Percentiles rank a stretch among this genome's conserved stretches.
Conservation (phyloP, 2,113 vertebrate genomes). For the Chauna torquata region DNA sequence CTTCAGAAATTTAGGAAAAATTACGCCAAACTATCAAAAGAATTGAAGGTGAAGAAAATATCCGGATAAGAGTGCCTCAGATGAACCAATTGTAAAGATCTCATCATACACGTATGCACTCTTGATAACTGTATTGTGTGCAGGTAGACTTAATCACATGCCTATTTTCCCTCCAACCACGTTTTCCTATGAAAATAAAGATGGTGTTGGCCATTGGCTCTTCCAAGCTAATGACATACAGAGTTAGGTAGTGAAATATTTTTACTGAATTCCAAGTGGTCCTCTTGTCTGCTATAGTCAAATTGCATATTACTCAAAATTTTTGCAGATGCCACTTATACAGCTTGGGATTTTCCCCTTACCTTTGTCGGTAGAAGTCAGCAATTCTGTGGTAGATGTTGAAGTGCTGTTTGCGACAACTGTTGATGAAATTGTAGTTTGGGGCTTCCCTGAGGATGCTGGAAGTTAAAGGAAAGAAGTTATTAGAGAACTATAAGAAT, state of each 20-base stretch:
- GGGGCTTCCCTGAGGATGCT: background rate
- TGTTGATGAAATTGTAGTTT: background rate
- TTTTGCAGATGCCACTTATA: rapidly evolving
- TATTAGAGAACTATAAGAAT: background rate
- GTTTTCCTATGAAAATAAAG: background rate
- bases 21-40: background rate
- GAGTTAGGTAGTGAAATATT: background rate
- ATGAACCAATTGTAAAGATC: background rate
- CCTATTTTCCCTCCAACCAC: background rate
- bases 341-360: background rate
- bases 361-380: background rate
- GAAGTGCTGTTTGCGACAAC: background rate
- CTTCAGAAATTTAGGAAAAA: background rate
- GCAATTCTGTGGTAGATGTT: background rate
- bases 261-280: background rate
- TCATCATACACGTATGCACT: background rate
- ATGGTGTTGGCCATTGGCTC: background rate
- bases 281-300: background rate
- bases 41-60: background rate
- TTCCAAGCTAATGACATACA: background rate
- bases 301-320: background rate
- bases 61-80: background rate
- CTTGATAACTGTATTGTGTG: background rate
- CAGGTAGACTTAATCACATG: background rate
- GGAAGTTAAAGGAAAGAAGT: background rate